A percentile compares a stretch with the other conserved stretches of the same genome.
Conservation (phyloP, 64 coral and sea anemone species). For the Platygyra sinensis region DNA sequence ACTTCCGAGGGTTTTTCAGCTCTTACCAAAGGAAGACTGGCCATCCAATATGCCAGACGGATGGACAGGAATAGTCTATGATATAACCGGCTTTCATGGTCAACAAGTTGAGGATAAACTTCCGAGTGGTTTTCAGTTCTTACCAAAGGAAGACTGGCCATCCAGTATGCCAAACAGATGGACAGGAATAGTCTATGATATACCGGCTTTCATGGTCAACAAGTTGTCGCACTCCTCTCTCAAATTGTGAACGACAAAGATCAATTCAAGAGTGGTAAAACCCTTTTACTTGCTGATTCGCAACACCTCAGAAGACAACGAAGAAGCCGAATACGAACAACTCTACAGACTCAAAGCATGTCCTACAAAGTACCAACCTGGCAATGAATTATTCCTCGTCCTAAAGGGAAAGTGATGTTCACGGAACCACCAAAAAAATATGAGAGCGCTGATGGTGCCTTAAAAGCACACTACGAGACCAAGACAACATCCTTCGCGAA, state of each 20-base stretch:
- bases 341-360: conserved; percentile 23
- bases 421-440: neutral
- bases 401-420: neutral
- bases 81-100: conserved; percentile 4
- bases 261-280: neutral
- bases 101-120: neutral
- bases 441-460: neutral
- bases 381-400: neutral
- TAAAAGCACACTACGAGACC: neutral
- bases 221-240: conserved; percentile 21
- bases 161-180: neutral
- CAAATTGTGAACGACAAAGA: neutral
- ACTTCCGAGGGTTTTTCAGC: neutral
- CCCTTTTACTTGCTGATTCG: conserved; percentile 18
- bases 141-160: neutral
- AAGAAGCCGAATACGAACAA: neutral
- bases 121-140: neutral
- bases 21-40: neutral
- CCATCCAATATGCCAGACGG: neutral
- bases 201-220: too few species aligned
- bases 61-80: neutral
- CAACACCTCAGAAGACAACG: neutral
- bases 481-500: neutral
- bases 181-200: neutral
- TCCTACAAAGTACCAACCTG: conserved; percentile 10